These are phyloP conservation scores for Alauda arvensis DNA, from an alignment of 2,797 vertebrate species.

Conservation along the genomic window DNA sequence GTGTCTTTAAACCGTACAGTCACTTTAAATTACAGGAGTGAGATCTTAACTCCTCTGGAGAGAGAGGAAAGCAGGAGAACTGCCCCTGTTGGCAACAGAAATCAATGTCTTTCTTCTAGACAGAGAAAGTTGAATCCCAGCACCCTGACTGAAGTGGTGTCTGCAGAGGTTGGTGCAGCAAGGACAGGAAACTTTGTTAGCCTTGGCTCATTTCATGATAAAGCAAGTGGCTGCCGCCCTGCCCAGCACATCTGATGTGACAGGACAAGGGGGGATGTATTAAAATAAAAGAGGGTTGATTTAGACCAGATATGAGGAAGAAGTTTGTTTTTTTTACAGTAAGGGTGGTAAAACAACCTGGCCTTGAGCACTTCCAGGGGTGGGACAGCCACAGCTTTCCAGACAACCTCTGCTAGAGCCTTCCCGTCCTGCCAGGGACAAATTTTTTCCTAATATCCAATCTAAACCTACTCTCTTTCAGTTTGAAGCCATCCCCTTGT, in stretches of 20 bases:
- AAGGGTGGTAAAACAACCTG: not conserved
- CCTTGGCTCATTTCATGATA: not conserved
- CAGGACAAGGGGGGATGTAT: not conserved
- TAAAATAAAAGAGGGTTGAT: not conserved
- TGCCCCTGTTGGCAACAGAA: not conserved
- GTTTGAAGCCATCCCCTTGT: not conserved
- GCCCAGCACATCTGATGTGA: not conserved
- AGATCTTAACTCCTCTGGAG: not conserved
- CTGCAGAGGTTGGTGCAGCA: not conserved
- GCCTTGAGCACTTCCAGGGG: not conserved
- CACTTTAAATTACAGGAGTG: not conserved
- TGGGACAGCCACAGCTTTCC: not conserved
- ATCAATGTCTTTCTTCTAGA: not conserved
- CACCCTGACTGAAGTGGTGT: not conserved
- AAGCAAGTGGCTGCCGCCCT: not conserved
- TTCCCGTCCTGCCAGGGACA: not conserved
- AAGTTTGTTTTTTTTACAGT: not conserved
- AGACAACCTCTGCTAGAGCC: not conserved
- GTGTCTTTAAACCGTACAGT: not conserved
- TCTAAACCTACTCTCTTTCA: not conserved
- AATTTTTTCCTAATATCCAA: not conserved
- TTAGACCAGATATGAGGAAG: not conserved
- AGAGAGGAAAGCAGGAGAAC: not conserved
- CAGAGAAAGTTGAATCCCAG: not conserved
- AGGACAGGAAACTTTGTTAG: not conserved